A percentile compares a stretch with the other conserved stretches of the same genome.
Evolutionary conservation across 2,888 invertebrate genomes (phyloP).

Genomic region (Pediacus dermestoides): DNA sequence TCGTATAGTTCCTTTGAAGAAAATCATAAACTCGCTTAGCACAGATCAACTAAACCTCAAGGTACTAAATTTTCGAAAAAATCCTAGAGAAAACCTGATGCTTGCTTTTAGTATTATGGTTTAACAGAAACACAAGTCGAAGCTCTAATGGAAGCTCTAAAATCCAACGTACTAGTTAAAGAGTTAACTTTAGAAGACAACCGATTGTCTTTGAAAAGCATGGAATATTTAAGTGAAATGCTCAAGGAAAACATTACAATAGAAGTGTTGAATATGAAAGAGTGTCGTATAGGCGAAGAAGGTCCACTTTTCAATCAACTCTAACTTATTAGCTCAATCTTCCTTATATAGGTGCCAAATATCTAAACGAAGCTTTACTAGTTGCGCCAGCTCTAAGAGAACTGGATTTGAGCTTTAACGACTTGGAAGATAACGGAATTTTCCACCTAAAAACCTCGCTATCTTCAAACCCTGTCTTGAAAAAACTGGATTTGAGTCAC

Average conservation of each 20-base stretch:
- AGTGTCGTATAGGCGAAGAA: slow-evolving; percentile 49
- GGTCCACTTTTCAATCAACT: no score
- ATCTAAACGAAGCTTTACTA: slow-evolving; percentile 43
- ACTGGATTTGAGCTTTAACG: slow-evolving; percentile 50
- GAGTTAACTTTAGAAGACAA: slow-evolving; percentile 48
- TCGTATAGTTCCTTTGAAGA: slow-evolving; percentile 42
- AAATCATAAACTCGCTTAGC: slow-evolving; percentile 39
- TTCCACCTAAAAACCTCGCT: slow-evolving; percentile 40
- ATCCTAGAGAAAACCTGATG: background rate
- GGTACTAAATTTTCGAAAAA: slow-evolving; percentile 27
- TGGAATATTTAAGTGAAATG: slow-evolving; percentile 39
- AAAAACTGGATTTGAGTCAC: slow-evolving; percentile 50
- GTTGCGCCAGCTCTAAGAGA: slow-evolving; percentile 39
- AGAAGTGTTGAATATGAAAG: slow-evolving; percentile 42
- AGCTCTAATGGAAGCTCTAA: slow-evolving; percentile 43
- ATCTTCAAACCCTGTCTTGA: slow-evolving; percentile 39
- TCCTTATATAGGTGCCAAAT: slow-evolving; percentile 45
- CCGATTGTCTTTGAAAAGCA: slow-evolving; percentile 41
- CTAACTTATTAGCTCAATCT: no score
- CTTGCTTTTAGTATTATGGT: slow-evolving; percentile 40
- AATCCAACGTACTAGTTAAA: slow-evolving; percentile 42
- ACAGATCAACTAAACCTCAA: slow-evolving; percentile 40
- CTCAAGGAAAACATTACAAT: slow-evolving; percentile 44
- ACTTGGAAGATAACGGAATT: slow-evolving; percentile 50
- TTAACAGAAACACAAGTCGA: slow-evolving; percentile 40